Percentiles rank a stretch among this genome's conserved stretches.
Conservation (phyloP, 2,113 vertebrate genomes). For the Psittacara wagleri region DNA sequence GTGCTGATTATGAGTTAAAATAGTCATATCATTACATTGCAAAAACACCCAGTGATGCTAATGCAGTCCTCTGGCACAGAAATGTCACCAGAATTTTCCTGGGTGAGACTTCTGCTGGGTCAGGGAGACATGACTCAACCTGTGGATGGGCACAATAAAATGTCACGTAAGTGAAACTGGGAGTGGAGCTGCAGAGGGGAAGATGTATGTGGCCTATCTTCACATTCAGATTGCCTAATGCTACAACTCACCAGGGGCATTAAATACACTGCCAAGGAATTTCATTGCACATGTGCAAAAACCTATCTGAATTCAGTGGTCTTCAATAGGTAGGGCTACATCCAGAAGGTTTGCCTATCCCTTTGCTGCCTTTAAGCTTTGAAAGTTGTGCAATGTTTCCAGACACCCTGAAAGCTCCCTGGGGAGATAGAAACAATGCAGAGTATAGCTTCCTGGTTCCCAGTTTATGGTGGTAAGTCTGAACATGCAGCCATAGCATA, state of each 20-base stretch:
- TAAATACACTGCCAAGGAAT: not conserved
- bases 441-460: not conserved
- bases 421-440: not conserved
- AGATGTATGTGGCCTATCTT: fast-evolving
- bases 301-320: not conserved
- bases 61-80: not conserved
- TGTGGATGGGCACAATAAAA: not conserved
- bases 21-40: not conserved
- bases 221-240: not conserved
- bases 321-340: not conserved
- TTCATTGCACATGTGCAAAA: not conserved
- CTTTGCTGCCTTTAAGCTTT: not conserved
- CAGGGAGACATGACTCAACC: fast-evolving
- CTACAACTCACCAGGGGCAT: fast-evolving
- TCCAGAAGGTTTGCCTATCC: not conserved
- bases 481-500: fast-evolving
- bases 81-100: not conserved
- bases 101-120: not conserved
- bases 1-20: not conserved
- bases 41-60: not conserved
- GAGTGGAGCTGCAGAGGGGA: not conserved
- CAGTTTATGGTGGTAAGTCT: not conserved
- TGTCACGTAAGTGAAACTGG: fast-evolving
- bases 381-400: not conserved
- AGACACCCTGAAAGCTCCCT: not conserved